Evolutionary conservation across 2,797 vertebrate genomes (phyloP).

Genomic region (Falco naumanni): DNA sequence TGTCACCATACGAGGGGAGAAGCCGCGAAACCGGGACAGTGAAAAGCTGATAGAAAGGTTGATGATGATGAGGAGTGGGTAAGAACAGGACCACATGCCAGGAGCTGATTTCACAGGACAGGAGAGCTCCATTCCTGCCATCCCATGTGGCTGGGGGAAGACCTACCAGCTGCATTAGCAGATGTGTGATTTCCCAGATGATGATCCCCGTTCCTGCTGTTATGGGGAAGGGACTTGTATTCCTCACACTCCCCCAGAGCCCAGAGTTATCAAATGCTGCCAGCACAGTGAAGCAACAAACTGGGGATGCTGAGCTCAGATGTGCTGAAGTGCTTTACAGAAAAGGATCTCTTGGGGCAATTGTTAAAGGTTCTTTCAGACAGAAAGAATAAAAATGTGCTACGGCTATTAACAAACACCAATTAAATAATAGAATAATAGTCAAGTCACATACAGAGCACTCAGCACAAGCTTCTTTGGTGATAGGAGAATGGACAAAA

Average conservation of each 20-base stretch:
- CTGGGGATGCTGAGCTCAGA: not conserved
- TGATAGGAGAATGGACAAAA: not conserved
- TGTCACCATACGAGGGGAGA: not conserved
- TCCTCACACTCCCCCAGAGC: not conserved
- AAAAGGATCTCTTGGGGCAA: not conserved
- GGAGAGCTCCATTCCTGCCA: not conserved
- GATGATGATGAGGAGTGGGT: not conserved
- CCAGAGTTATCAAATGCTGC: not conserved
- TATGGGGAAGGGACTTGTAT: not conserved
- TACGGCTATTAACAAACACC: not conserved
- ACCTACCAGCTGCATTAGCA: accelerated
- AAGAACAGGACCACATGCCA: not conserved
- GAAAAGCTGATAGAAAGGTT: not conserved
- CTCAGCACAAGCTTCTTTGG: not conserved
- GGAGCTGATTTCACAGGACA: not conserved
- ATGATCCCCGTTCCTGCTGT: accelerated
- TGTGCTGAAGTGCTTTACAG: not conserved
- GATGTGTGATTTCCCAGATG: not conserved
- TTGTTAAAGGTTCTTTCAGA: not conserved
- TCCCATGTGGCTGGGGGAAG: not conserved
- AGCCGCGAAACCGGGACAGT: accelerated
- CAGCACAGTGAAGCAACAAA: not conserved
- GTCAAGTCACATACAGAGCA: not conserved
- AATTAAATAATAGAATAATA: not conserved
- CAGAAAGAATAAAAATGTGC: not conserved